phyloP scores from a whole-genome alignment of 1,140 invertebrate genomes.

The Drosophila carrolli region DNA sequence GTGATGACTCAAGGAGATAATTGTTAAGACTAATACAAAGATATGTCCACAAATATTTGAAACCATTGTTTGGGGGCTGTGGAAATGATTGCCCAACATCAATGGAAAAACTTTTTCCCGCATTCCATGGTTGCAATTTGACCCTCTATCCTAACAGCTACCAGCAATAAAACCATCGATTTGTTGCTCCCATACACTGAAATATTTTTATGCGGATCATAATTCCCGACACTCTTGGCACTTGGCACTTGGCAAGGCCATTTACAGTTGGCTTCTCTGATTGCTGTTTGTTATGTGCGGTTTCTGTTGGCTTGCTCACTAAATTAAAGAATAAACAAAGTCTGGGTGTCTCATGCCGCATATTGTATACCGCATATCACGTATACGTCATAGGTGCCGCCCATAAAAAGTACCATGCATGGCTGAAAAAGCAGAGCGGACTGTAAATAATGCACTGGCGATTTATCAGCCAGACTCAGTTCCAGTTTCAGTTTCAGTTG shows the following conservation, averaged over 20 bases:
- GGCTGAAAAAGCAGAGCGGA: slow-evolving; percentile 22
- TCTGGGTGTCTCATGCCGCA: slow-evolving; percentile 2
- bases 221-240: slow-evolving; percentile 9
- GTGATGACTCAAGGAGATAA: background rate
- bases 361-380: slow-evolving; percentile 47
- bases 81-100: too few species aligned
- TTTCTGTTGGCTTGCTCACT: slow-evolving; percentile 11
- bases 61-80: too few species aligned
- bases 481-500: slow-evolving; percentile 27
- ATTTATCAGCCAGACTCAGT: slow-evolving; percentile 65
- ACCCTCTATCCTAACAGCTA: background rate
- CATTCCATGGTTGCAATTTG: background rate
- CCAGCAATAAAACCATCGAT: background rate
- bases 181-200: background rate
- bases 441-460: slow-evolving; percentile 61
- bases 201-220: slow-evolving; percentile 9
- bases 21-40: background rate
- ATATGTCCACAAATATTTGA: background rate
- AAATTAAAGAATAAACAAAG: slow-evolving; percentile 35
- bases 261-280: slow-evolving; percentile 19
- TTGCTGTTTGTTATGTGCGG: slow-evolving; percentile 15
- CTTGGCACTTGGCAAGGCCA: slow-evolving; percentile 8
- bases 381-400: slow-evolving; percentile 66
- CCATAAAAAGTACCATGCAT: slow-evolving; percentile 68
- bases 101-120: background rate